Conservation (phyloP, 2,888 invertebrate genomes). For the Nezara viridula region DNA sequence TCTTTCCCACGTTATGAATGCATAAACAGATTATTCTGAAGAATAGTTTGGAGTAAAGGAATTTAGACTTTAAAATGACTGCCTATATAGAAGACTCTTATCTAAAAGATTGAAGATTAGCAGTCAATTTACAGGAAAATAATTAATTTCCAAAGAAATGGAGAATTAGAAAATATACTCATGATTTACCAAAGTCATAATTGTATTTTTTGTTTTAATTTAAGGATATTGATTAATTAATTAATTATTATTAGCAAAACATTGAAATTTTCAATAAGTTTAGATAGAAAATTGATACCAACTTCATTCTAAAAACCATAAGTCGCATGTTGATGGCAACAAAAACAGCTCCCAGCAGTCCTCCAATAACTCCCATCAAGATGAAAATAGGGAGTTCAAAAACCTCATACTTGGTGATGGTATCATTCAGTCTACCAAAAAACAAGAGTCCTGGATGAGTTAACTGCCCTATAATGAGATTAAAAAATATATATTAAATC, state of each 20-base stretch:
- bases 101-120: too few species aligned
- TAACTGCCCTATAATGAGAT: slow-evolving; percentile 64
- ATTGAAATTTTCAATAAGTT: neutral
- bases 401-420: slow-evolving; percentile 67
- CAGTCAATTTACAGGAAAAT: too few species aligned
- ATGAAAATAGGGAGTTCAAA: slow-evolving; percentile 72
- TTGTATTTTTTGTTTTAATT: too few species aligned
- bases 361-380: slow-evolving; percentile 74
- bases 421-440: slow-evolving; percentile 66
- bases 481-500: neutral
- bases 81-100: too few species aligned
- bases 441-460: slow-evolving; percentile 65
- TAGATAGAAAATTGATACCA: slow-evolving; percentile 37
- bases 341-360: slow-evolving; percentile 75
- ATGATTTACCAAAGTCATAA: too few species aligned
- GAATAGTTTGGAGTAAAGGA: too few species aligned
- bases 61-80: too few species aligned
- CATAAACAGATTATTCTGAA: too few species aligned
- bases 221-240: neutral
- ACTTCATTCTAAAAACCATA: slow-evolving; percentile 66
- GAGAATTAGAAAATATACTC: too few species aligned
- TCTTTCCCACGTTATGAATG: too few species aligned
- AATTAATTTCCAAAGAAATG: too few species aligned
- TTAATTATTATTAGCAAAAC: neutral
- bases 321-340: slow-evolving; percentile 66